Evolutionary conservation across 64 coral and sea anemone species (phyloP), one percentile per base, ranked within the genome.

Genomic region (Actinia equina): DNA sequence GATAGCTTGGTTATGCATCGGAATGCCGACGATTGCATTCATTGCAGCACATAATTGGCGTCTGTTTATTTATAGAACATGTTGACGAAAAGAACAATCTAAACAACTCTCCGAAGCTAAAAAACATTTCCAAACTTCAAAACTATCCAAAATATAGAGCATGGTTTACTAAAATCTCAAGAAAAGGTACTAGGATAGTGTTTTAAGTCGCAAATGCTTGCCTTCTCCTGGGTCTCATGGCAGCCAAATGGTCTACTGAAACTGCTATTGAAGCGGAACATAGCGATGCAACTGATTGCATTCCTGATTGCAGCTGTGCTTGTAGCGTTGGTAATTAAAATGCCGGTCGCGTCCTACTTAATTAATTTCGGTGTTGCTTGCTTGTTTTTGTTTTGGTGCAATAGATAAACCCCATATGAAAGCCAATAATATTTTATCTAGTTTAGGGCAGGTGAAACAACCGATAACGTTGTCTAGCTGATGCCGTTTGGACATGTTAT

Each of bases 41-140:
- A 74, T 65, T 65, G 62, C 62, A 65, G 7, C n/a, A 37, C 30
- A 37, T 7, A 25, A 18, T 74, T 14, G 0, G 69, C 69, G 69
- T 74, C 69, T 74, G 69, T 74, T 74, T 74, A 74, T 74, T 74
- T 74, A 74, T 74, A 74, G 69, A 14, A 74, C 25, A 74, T 74
- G 69, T 74, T 74, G 10, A 74, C 10, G 69, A 74, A 74, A 71
- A 74, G 25, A 74, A 26, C 69, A 74, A 74, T 30, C 69, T 30
- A 30, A 41, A 74, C 69, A 74, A 41, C 69, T 30, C 7, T 74
- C 23, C 69, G 20, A 27, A 74, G 11, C 20, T 11, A 74, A 74
- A 37, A 30, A 37, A 74, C 69, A 15, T 41, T 41, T 41, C 26
- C 13, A 13, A 11, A 74, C 25, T 8, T 37, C 12, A 3, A 30